A percentile compares a stretch with the other conserved stretches of the same genome.
These are phyloP conservation scores for Catotricha subobsoleta DNA, from an alignment of 2,888 invertebrate species.

Conservation along the genomic window DNA sequence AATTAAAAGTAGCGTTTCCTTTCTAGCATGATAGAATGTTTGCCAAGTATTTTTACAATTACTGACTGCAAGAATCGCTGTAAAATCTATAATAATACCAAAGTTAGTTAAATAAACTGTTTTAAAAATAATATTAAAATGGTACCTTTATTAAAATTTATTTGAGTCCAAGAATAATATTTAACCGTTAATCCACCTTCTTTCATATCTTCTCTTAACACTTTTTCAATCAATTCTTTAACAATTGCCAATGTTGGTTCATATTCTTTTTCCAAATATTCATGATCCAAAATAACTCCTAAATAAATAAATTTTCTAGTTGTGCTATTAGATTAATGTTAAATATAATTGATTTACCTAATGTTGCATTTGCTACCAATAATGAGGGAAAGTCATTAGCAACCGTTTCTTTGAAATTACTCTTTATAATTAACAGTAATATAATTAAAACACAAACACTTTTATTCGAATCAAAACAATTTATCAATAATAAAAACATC, in stretches of 20 bases:
- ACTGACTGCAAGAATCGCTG: slow-evolving; percentile 55
- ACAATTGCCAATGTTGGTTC: slow-evolving; percentile 36
- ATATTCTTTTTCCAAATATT: slow-evolving; percentile 44
- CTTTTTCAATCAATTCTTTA: slow-evolving; percentile 42
- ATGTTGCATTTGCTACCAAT: slow-evolving; percentile 51
- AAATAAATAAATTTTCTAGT: slow-evolving; percentile 13
- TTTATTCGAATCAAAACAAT: too few relatives aligned
- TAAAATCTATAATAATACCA: slow-evolving; percentile 36
- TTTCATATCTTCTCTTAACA: slow-evolving; percentile 43
- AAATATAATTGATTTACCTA: slow-evolving; percentile 35
- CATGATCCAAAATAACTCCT: slow-evolving; percentile 55
- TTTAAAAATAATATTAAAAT: too few relatives aligned
- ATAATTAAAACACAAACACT: too few relatives aligned
- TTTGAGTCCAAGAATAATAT: slow-evolving; percentile 47
- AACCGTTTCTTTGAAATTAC: too few relatives aligned
- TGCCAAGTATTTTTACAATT: slow-evolving; percentile 59
- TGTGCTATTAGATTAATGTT: not conserved
- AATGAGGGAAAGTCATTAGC: slow-evolving; percentile 50
- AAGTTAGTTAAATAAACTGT: too few relatives aligned
- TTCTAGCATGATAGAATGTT: slow-evolving; percentile 41
- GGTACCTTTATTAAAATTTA: slow-evolving; percentile 57
- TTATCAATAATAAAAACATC: too few relatives aligned
- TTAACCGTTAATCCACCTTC: slow-evolving; percentile 46
- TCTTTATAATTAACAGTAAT: too few relatives aligned
- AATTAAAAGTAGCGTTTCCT: slow-evolving; percentile 47